phyloP scores from a whole-genome alignment of 2,113 vertebrate species.

The Marmota monax region DNA sequence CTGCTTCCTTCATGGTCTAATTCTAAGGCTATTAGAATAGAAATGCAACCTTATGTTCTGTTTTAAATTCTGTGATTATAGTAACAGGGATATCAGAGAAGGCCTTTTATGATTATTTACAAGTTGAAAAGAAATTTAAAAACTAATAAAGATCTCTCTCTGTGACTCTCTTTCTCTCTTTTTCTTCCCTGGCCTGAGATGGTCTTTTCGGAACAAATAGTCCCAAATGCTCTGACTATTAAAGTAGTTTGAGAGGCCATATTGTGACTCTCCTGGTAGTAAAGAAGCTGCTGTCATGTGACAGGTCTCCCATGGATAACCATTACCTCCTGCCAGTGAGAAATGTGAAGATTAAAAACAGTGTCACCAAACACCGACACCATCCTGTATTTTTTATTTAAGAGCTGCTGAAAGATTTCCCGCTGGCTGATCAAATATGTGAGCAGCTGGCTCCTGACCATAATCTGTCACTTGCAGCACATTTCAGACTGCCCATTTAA shows the following conservation, averaged over 20 bases:
- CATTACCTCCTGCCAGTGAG: slow-evolving; percentile 77
- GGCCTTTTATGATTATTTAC: neutral
- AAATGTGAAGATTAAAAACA: slow-evolving; percentile 80
- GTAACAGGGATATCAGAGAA: neutral
- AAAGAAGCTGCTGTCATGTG: slow-evolving; percentile 47
- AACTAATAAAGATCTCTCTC: neutral
- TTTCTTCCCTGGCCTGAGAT: neutral
- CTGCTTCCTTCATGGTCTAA: neutral
- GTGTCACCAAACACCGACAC: slow-evolving; percentile 71
- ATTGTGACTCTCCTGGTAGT: slow-evolving; percentile 52
- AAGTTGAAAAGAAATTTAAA: neutral
- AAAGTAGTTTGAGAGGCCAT: slow-evolving; percentile 18
- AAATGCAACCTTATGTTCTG: neutral
- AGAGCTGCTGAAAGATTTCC: slow-evolving; percentile 71
- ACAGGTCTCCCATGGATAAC: slow-evolving; percentile 67
- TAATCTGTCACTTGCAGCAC: slow-evolving; percentile 70
- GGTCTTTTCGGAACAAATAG: slow-evolving; percentile 12
- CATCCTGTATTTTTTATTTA: slow-evolving; percentile 73
- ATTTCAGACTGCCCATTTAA: slow-evolving; percentile 68
- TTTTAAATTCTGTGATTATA: slow-evolving; percentile 36
- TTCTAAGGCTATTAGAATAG: slow-evolving; percentile 5
- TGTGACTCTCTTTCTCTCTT: neutral
- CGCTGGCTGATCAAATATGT: slow-evolving; percentile 66
- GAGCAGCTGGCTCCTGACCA: slow-evolving; percentile 76
- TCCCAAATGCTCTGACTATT: neutral